Percentiles rank a stretch among this genome's conserved stretches.
Conservation (phyloP, 2,113 vertebrate genomes). For the Clarias batrachus region DNA sequence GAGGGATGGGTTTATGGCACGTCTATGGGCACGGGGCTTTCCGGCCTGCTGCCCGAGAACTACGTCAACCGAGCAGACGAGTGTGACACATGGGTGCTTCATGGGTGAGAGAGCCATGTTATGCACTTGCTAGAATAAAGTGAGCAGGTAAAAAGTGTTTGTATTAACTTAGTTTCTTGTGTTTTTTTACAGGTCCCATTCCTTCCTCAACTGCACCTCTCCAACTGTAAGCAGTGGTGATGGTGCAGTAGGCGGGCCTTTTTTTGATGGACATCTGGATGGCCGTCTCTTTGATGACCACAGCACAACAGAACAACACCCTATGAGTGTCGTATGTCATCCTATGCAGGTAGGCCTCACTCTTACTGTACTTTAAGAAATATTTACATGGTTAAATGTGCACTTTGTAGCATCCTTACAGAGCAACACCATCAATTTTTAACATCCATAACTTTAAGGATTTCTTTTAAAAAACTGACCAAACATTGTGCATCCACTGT, state of each 20-base stretch:
- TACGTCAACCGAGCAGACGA: conserved; percentile 92
- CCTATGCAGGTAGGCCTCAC: conserved; percentile 80
- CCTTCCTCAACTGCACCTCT: conserved; percentile 79
- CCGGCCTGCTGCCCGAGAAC: conserved; percentile 94
- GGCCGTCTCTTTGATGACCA: conserved; percentile 84
- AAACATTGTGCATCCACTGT: not conserved
- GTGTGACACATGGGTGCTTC: conserved; percentile 94
- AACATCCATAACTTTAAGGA: not conserved
- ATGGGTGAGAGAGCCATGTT: conserved; percentile 76
- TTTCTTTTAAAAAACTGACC: not conserved
- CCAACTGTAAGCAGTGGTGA: conserved; percentile 67
- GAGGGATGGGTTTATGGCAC: conserved; percentile 96
- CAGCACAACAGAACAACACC: conserved; percentile 70
- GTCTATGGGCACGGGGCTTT: conserved; percentile 85
- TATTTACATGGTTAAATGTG: not conserved
- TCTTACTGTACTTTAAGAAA: not conserved
- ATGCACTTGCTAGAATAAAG: no score
- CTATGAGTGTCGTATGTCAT: conserved; percentile 84
- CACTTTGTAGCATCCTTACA: not conserved
- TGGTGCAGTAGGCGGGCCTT: conserved; percentile 66
- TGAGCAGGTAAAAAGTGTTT: not conserved
- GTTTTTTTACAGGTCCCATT: conserved; percentile 80
- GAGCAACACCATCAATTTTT: not conserved
- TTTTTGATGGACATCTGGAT: conserved; percentile 78
- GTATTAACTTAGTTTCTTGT: not conserved